Evolutionary conservation across 2,797 vertebrate genomes (phyloP), one percentile per base, ranked within the genome.

Genomic region (Diplodus sargus): DNA sequence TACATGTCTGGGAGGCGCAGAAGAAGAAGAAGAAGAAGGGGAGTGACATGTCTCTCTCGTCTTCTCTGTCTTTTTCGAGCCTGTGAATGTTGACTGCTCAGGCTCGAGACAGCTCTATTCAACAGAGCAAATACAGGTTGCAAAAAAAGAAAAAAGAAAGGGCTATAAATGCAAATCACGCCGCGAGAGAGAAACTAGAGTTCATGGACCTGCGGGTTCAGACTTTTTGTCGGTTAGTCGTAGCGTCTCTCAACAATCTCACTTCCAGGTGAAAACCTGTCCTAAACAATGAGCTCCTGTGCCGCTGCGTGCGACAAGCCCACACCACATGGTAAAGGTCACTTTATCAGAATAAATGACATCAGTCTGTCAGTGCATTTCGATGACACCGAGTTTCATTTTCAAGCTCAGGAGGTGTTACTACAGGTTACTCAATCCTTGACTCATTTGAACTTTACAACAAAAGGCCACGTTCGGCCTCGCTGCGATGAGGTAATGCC

Each of bases 381-480:
- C 17, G 66, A 52, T 52, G 30, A 25, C 51, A 2, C 49, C n/a
- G 49, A 76, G 74, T 88, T 88, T 90, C 78, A 79, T 87, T 90
- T 88, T 89, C 79, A 69, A 34, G 52, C 52, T 85, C 5, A 72
- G 16, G 57, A 87, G 78, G 86, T 90, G 89, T 85, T 86, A 90
- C 89, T 88, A 90, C 34, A 76, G 20, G 49, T 90, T 76, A 89
- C 64, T 85, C 72, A 81, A 39, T 15, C 48, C 59, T 28, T 89
- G 87, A 92, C 77, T 89, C 85, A 89, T 83, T 87, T 89, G 75
- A 82, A 81, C 81, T 88, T 88, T 86, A 60, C 12, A 60, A 65
- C 45, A 58, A 72, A 75, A 75, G 34, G 78, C 16, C 52, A 72
- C 79, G 47, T 72, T 73, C 76, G 58, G 13, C 53, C 3, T 77